Evolutionary conservation across 1,140 invertebrate genomes (phyloP).

Genomic region (Lordiphosa collinella): DNA sequence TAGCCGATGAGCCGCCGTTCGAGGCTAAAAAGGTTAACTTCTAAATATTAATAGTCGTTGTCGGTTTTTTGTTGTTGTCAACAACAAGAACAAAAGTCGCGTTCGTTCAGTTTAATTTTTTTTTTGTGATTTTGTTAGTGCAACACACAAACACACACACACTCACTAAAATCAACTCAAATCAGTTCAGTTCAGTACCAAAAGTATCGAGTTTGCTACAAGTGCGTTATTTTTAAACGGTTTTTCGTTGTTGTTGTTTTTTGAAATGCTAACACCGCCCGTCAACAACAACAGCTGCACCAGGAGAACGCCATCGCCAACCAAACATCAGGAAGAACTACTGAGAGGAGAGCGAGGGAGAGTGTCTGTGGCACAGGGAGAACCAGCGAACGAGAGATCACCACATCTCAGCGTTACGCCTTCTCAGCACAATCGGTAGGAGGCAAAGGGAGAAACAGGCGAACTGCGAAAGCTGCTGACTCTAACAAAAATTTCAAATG

Average conservation of each 20-base stretch:
- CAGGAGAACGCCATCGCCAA: conserved; percentile 17
- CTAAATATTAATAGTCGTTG: conserved; percentile 79
- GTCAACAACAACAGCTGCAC: conserved; percentile 12
- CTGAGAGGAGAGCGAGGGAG: no score
- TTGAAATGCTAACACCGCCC: conserved; percentile 44
- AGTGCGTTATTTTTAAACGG: conserved; percentile 54
- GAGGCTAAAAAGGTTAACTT: conserved; percentile 79
- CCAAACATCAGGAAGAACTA: conserved; percentile 9
- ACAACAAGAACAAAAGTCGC: conserved; percentile 45
- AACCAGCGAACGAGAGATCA: conserved; percentile 6
- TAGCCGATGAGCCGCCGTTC: conserved; percentile 67
- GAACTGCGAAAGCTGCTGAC: conserved; percentile 51
- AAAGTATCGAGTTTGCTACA: conserved; percentile 4
- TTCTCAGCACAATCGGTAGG: conserved; percentile 49
- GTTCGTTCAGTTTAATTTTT: conserved; percentile 18
- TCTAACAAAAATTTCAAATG: conserved; percentile 62
- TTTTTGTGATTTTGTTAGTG: conserved; percentile 2
- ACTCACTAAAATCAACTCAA: neutral
- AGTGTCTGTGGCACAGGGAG: conserved; percentile 9
- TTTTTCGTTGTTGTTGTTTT: conserved; percentile 23
- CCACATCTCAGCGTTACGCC: conserved; percentile 49
- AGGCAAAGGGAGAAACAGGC: conserved; percentile 6
- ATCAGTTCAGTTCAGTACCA: no score
- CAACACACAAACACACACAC: conserved; percentile 2
- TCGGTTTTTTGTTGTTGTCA: conserved; percentile 58